Percentiles rank a stretch among this genome's conserved stretches.
These are phyloP conservation scores for Strongylocentrotus purpuratus DNA, from an alignment of 35 echinoderm and acorn worm species.

Conservation along the genomic window DNA sequence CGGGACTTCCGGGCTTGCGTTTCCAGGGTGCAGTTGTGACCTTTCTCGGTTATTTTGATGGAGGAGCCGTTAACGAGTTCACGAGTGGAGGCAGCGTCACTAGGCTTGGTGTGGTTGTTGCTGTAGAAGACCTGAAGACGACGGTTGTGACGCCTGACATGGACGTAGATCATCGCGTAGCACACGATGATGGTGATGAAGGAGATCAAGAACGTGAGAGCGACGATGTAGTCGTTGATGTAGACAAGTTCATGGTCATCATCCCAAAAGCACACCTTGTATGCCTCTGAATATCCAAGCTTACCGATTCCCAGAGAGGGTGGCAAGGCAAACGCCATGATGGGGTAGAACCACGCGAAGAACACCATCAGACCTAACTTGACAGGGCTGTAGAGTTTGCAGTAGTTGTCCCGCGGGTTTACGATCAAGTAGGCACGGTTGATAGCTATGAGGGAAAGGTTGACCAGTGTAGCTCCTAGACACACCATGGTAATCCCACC, in stretches of 20 bases:
- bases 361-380: slow-evolving; percentile 44
- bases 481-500: slow-evolving; percentile 37
- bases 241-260: slow-evolving; percentile 23
- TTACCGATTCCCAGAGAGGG: slow-evolving; percentile 45
- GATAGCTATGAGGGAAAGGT: slow-evolving; percentile 71
- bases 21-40: slow-evolving; percentile 42
- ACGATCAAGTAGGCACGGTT: slow-evolving; percentile 54
- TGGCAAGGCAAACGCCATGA: slow-evolving; percentile 53
- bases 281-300: slow-evolving; percentile 56
- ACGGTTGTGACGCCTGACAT: slow-evolving; percentile 41
- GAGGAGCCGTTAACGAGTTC: not conserved
- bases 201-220: slow-evolving; percentile 42
- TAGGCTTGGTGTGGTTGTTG: not conserved
- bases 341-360: slow-evolving; percentile 53
- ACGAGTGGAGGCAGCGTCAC: not conserved
- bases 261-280: slow-evolving; percentile 61
- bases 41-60: slow-evolving; percentile 1
- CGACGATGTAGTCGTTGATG: slow-evolving; percentile 47
- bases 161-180: slow-evolving; percentile 60
- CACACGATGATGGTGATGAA: slow-evolving; percentile 51
- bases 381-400: slow-evolving; percentile 48
- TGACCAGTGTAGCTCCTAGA: slow-evolving; percentile 63
- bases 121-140: not conserved
- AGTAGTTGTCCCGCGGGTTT: slow-evolving; percentile 28
- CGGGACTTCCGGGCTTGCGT: slow-evolving; percentile 5